A percentile compares a stretch with the other conserved stretches of the same genome.
Conservation (phyloP, 2,113 vertebrate genomes). For the Hyperopisus bebe region DNA sequence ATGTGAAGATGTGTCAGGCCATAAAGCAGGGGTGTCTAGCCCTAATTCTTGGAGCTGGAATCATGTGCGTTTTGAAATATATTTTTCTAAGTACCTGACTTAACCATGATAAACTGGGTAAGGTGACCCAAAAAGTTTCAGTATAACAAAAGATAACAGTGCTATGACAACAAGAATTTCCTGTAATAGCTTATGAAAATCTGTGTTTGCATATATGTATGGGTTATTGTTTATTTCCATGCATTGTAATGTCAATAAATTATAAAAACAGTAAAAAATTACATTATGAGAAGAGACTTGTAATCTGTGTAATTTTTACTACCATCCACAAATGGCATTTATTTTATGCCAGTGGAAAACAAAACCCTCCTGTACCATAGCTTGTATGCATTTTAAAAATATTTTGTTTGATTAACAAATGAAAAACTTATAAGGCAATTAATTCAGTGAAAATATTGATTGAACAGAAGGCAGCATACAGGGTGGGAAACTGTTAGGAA, state of each 20-base stretch:
- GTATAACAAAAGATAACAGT: not conserved
- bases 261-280: not conserved
- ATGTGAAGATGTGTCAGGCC: not conserved
- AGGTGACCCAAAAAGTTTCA: not conserved
- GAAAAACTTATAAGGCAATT: not conserved
- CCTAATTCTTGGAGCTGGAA: not conserved
- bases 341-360: not conserved
- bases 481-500: not conserved
- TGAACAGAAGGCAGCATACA: not conserved
- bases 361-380: not conserved
- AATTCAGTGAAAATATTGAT: not conserved
- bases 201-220: not conserved
- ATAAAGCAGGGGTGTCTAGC: not conserved
- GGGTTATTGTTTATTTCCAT: not conserved
- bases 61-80: not conserved
- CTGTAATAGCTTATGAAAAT: not conserved
- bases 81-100: not conserved
- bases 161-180: not conserved
- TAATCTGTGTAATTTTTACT: not conserved
- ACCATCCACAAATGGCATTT: not conserved
- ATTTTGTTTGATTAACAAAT: not conserved
- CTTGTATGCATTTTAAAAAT: not conserved
- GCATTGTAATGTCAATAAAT: not conserved
- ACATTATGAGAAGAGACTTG: not conserved
- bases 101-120: not conserved